phyloP scores from a whole-genome alignment of 2,888 invertebrate species.

The Dastarcus helophoroides region DNA sequence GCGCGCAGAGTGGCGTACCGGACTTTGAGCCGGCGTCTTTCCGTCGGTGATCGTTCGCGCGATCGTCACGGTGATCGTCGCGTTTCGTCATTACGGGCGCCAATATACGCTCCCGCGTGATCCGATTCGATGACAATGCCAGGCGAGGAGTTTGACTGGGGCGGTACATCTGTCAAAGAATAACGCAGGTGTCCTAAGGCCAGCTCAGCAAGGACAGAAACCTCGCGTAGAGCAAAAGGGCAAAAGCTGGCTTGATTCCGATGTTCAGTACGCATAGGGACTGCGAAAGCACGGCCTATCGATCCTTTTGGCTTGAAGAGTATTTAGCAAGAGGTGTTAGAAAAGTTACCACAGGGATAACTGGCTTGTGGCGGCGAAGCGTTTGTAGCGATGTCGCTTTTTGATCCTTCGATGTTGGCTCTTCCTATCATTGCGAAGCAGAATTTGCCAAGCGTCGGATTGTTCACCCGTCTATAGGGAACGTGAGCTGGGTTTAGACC shows the following conservation, averaged over 20 bases:
- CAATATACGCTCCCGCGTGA: slow-evolving; percentile 34
- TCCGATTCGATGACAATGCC: slow-evolving; percentile 48
- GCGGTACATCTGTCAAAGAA: too few relatives aligned
- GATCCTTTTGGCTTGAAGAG: slow-evolving; percentile 22
- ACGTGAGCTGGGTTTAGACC: slow-evolving; percentile 20
- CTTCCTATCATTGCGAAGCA: slow-evolving; percentile 65
- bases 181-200: too few relatives aligned
- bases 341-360: slow-evolving; percentile 63
- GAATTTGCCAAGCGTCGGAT: slow-evolving; percentile 61
- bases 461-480: slow-evolving; percentile 38
- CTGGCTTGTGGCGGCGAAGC: slow-evolving; percentile 55
- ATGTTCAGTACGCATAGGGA: slow-evolving; percentile 43
- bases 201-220: too few relatives aligned
- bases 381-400: slow-evolving; percentile 56
- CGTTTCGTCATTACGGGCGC: slow-evolving; percentile 13
- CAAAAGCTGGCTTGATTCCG: too few relatives aligned
- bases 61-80: background rate
- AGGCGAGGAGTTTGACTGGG: slow-evolving; percentile 56
- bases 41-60: background rate
- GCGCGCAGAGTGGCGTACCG: slow-evolving; percentile 29
- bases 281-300: slow-evolving; percentile 22
- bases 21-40: slow-evolving; percentile 24
- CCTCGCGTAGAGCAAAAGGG: too few relatives aligned
- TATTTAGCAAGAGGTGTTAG: slow-evolving; percentile 51
- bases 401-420: slow-evolving; percentile 65